Percentiles rank a stretch among this genome's conserved stretches.
Conservation (phyloP, 2,113 vertebrate species). For the Scalopus aquaticus region DNA sequence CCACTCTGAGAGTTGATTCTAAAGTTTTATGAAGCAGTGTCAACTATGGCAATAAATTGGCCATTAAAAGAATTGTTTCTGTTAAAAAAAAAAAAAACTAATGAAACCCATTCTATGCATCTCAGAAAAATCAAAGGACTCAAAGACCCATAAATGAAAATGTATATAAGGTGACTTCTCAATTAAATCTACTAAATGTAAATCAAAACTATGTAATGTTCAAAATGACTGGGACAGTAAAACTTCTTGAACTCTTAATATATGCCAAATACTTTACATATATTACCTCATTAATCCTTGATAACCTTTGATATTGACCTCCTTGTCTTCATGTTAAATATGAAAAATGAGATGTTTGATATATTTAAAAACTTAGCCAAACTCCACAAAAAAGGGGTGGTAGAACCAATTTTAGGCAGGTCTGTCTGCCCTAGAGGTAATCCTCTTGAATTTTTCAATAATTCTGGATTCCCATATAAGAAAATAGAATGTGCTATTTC, state of each 20-base stretch:
- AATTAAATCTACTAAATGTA: not conserved
- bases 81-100: not conserved
- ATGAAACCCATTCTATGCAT: not conserved
- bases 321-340: not conserved
- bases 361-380: not conserved
- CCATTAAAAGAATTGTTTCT: not conserved
- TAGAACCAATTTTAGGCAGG: not conserved
- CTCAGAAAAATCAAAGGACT: not conserved
- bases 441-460: not conserved
- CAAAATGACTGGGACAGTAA: not conserved
- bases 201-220: not conserved
- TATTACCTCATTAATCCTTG: not conserved
- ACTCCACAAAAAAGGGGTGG: not conserved
- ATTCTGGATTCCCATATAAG: not conserved
- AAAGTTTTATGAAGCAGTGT: not conserved
- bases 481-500: constrained; percentile 36
- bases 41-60: not conserved
- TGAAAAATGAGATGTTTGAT: not conserved
- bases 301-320: not conserved
- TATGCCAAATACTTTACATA: not conserved
- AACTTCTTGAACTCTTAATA: not conserved
- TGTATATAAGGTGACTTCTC: not conserved
- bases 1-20: not conserved
- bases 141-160: not conserved
- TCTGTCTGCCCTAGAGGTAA: not conserved